Percentiles rank a stretch among this genome's conserved stretches.
Conservation (phyloP, 1,140 invertebrate species). For the Panulirus ornatus region DNA sequence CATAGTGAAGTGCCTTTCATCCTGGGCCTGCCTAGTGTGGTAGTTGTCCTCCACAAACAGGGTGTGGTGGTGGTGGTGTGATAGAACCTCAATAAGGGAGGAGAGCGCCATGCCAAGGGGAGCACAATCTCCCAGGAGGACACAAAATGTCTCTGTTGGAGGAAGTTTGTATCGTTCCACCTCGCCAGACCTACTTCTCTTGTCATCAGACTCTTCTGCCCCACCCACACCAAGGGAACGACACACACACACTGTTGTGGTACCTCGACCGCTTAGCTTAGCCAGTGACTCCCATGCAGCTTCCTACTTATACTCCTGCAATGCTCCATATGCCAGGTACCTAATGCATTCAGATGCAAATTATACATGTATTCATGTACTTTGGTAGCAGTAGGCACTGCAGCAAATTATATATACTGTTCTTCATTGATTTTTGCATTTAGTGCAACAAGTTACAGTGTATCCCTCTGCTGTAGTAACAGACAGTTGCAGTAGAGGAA, state of each 20-base stretch:
- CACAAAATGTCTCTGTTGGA: slow-evolving; percentile 30
- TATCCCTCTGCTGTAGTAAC: too few relatives aligned
- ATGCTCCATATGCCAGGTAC: slow-evolving; percentile 53
- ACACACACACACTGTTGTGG: slow-evolving; percentile 25
- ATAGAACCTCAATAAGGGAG: not conserved
- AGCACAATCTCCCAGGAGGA: slow-evolving; percentile 43
- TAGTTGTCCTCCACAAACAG: not conserved
- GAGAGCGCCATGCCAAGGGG: slow-evolving; percentile 42
- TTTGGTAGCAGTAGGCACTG: not conserved
- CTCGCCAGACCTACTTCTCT: slow-evolving; percentile 34
- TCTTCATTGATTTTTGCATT: not conserved
- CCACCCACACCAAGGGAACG: slow-evolving; percentile 50
- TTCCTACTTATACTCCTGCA: slow-evolving; percentile 52
- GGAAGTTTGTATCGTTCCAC: slow-evolving; percentile 14
- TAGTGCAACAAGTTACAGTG: not conserved
- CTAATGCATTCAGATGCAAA: not conserved
- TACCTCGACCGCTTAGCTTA: slow-evolving; percentile 33
- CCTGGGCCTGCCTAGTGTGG: slow-evolving; percentile 18
- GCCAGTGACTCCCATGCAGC: slow-evolving; percentile 38
- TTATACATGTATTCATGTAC: not conserved
- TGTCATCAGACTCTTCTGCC: slow-evolving; percentile 27
- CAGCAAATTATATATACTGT: not conserved
- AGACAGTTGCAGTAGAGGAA: too few relatives aligned
- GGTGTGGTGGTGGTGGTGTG: not conserved
- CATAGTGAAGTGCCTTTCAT: not conserved